These are phyloP conservation scores for Nasonovia ribisnigri DNA, from an alignment of 2,888 invertebrate species.

Conservation along the genomic window DNA sequence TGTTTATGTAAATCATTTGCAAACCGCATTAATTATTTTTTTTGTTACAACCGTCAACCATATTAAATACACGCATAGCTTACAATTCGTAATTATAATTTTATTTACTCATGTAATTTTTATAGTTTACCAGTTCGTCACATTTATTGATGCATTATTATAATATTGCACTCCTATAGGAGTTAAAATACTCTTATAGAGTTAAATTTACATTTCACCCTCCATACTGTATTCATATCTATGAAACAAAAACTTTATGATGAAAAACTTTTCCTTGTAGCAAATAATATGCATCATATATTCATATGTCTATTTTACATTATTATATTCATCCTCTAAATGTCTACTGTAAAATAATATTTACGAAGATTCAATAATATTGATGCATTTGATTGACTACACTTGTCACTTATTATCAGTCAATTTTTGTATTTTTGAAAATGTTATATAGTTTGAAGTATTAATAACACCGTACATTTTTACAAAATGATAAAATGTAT, in stretches of 20 bases:
- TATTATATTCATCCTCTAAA: neutral
- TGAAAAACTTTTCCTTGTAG: neutral
- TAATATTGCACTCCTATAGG: neutral
- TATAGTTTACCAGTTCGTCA: neutral
- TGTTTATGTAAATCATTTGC: neutral
- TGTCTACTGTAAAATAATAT: neutral
- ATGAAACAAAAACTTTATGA: neutral
- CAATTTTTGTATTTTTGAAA: neutral
- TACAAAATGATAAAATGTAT: neutral
- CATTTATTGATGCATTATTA: neutral
- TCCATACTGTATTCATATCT: neutral
- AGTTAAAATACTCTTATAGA: too few species aligned
- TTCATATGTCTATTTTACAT: neutral
- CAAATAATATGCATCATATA: neutral
- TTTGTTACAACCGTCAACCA: neutral
- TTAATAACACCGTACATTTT: neutral
- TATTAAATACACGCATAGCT: neutral
- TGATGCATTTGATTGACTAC: neutral
- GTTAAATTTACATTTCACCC: neutral
- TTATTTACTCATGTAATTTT: neutral
- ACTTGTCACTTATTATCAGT: neutral
- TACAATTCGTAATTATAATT: neutral
- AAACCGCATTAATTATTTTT: neutral
- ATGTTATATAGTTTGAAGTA: neutral
- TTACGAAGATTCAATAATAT: neutral